Evolutionary conservation across 2,888 invertebrate species (phyloP), one percentile per base, ranked within the genome.

Genomic region (Mesorhabditis spiculigera): DNA sequence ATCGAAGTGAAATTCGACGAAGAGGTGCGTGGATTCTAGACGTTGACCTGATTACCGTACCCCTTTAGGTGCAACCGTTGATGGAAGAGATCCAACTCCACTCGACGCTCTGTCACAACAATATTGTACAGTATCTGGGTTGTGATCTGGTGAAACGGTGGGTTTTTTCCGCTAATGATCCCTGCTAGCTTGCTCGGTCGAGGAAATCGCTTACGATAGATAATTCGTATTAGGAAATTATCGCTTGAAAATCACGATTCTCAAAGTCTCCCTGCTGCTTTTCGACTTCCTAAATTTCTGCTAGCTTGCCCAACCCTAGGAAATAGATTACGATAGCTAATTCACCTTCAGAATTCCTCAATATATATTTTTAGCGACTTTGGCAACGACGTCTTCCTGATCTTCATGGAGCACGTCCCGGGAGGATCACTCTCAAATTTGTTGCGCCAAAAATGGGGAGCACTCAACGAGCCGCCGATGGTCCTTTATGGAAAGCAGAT

Each of bases 1-100:
- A 93, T 99, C 74, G 95, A 95, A 0, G 97, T 97, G 87, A 92
- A 93, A 86, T 94, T 94, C 87, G 90, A 94, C 4, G 94, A 95
- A 88, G 90, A 87, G 81, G 87, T 77, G 45, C 50, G 66, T 61
- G 13, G 45, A 45, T 45, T 44, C 13, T 1, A 28, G 45, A 44
- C 5, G 4, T 44, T n/a, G 6, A 42, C 42, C 4, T n/a, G 43
- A 45, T 45, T 69, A 62, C 13, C 13, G 13, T 5, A n/a, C 8
- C 4, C 43, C 28, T 71, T 43, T 44, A 72, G 72, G 75, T 97
- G 0, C 98, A 98, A 87, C 97, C 97, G 0, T 88, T 98, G 77
- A 97, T 97, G 86, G 98, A 98, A 88, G 98, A 99, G 89, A 98
- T 99, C 75, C 91, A 94, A 86, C 89, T 98, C 71, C 97, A 98